Evolutionary conservation across 30 jellyfish, hydroid and myxozoan species (phyloP), one percentile per base, ranked within the genome.

Genomic region (Hydractinia symbiolongicarpus): DNA sequence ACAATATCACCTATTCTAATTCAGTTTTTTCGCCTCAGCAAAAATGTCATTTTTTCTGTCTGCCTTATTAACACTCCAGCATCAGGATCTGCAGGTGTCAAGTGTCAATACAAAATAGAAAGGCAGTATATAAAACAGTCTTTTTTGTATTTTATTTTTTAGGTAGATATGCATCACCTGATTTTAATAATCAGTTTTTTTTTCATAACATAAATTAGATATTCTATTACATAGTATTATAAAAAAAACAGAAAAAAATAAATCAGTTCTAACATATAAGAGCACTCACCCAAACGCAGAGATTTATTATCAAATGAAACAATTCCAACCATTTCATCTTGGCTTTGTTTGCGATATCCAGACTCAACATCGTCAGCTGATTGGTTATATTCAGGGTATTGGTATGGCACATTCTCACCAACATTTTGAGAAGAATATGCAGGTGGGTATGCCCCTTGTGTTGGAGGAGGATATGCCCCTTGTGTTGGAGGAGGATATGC

Each of bases 401-500:
- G 84, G 50, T 82, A 75, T 10, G 84, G 78, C 17, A 53, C 14
- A 62, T 56, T 30, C 4, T 81, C 30, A 50, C 64, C 84, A 44
- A 76, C 14, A 8, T 40, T 40, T 71, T 53, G 56, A 13, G 70
- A 14, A 60, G 70, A 16, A 21, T 40, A 51, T 5, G 11, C 7
- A 21, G 81, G 61, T n/a, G 81, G 61, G 17, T 16, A 14, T 13
- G 15, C 15, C 15, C 17, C 17, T 6, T 20, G 20, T 20, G 21
- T 54, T 71, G 20, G 80, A 13, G 14, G 49, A n/a, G 73, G 10
- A 30, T 54, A 70, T 7, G 72, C 72, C 5, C 40, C 75, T 54
- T 5, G 58, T 5, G 86, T 11, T 53, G 61, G 78, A 6, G 89
- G 89, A 62, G 89, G 84, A 30, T 82, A 79, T 8, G 69, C 20